Percentiles rank a stretch among this genome's conserved stretches.
phyloP scores from a whole-genome alignment of 2,797 vertebrate genomes.

The Odontamblyopus rebecca region DNA sequence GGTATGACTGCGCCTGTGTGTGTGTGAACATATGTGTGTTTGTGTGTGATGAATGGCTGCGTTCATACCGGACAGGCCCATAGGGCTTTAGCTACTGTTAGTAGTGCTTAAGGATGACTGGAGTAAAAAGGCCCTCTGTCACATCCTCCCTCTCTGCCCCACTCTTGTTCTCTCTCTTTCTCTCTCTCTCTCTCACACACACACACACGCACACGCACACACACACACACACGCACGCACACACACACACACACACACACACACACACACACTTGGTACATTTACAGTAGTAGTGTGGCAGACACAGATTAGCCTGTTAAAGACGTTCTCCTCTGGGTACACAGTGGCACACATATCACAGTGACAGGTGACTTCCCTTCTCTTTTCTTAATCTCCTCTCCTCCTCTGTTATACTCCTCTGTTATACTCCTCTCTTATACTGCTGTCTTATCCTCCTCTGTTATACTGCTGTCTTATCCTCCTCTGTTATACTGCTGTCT shows the following conservation, averaged over 20 bases:
- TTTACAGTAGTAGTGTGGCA: slow-evolving; percentile 5
- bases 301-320: slow-evolving; percentile 57
- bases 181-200: background rate
- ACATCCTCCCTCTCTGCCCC: slow-evolving; percentile 29
- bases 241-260: slow-evolving; percentile 30
- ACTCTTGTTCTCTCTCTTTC: background rate
- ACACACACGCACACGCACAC: slow-evolving; percentile 26
- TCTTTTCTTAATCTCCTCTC: slow-evolving; percentile 20
- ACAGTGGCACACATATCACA: slow-evolving; percentile 29
- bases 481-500: no score
- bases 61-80: slow-evolving; percentile 62
- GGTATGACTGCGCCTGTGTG: slow-evolving; percentile 49
- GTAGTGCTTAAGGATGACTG: slow-evolving; percentile 75
- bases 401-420: no score
- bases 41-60: slow-evolving; percentile 63
- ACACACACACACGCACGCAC: slow-evolving; percentile 13
- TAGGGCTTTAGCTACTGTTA: slow-evolving; percentile 71
- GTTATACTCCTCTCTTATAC: no score
- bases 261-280: slow-evolving; percentile 18
- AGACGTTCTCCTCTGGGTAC: slow-evolving; percentile 53
- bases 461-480: no score
- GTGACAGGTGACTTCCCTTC: slow-evolving; percentile 54
- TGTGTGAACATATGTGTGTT: slow-evolving; percentile 15
- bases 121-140: slow-evolving; percentile 66
- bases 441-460: no score